Conservation (phyloP, 2,888 invertebrate genomes). For the Esperia sulphurella region DNA sequence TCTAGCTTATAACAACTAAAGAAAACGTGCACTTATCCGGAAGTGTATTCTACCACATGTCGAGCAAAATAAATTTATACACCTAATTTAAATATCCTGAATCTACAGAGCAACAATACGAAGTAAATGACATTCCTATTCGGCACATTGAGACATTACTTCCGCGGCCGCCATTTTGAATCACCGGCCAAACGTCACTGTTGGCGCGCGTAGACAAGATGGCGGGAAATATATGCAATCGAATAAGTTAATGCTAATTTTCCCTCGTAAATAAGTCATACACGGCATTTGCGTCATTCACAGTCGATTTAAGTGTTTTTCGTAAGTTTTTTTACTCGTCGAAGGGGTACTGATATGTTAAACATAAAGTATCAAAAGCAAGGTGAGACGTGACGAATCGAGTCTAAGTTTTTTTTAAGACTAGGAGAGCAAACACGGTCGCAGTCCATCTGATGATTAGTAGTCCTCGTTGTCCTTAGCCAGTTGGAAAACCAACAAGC, state of each 20-base stretch:
- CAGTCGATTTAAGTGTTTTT: neutral
- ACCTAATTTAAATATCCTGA: conserved; percentile 7
- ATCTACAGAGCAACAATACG: neutral
- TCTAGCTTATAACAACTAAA: no score
- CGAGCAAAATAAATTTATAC: conserved; percentile 6
- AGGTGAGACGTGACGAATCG: neutral
- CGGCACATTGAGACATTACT: conserved; percentile 29
- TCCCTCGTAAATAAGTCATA: conserved; percentile 35
- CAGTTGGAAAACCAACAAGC: no score
- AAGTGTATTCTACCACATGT: neutral
- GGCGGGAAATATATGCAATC: conserved; percentile 44
- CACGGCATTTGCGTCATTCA: conserved; percentile 40
- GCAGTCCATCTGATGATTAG: no score
- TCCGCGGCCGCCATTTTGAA: conserved; percentile 34
- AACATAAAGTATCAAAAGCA: neutral
- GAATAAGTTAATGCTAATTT: conserved; percentile 60
- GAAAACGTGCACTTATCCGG: neutral
- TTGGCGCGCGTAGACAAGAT: conserved; percentile 41
- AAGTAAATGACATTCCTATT: conserved; percentile 14
- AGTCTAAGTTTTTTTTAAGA: no score
- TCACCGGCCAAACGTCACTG: conserved; percentile 18
- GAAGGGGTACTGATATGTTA: neutral
- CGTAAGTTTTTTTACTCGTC: neutral
- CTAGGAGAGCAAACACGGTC: no score
- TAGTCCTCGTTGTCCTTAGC: no score